These are phyloP conservation scores for Hippocampus comes DNA, from an alignment of 2,113 vertebrate species.

Conservation along the genomic window DNA sequence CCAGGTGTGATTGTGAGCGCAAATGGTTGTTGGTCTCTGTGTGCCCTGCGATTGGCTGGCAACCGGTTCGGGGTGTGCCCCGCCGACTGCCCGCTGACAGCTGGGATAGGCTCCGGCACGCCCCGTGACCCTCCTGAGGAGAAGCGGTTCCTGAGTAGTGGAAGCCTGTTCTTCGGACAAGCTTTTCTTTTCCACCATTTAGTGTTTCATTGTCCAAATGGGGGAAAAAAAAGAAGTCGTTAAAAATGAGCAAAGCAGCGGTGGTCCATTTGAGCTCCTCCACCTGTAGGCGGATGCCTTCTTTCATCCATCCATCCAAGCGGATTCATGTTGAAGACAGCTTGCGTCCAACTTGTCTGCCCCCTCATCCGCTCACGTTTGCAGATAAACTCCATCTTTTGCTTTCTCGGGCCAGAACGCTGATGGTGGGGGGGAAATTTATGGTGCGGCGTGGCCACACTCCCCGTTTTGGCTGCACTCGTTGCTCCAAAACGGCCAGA, in stretches of 20 bases:
- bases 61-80: too few species aligned
- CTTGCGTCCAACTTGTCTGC: slow-evolving; percentile 14
- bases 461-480: slow-evolving; percentile 37
- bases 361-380: slow-evolving; percentile 28
- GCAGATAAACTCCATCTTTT: slow-evolving; percentile 55
- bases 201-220: background rate
- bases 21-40: too few species aligned
- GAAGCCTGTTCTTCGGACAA: background rate
- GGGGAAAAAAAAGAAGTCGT: background rate
- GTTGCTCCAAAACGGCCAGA: slow-evolving; percentile 28
- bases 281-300: background rate
- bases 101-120: too few species aligned
- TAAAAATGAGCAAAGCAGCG: background rate
- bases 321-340: slow-evolving; percentile 29
- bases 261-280: slow-evolving; percentile 6
- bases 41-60: too few species aligned
- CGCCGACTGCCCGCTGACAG: too few species aligned
- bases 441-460: slow-evolving; percentile 47
- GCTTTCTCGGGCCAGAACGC: slow-evolving; percentile 58
- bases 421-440: slow-evolving; percentile 60
- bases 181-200: background rate
- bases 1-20: too few species aligned
- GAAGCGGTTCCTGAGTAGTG: too few species aligned
- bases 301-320: slow-evolving; percentile 14
- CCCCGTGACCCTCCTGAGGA: too few species aligned